Evolutionary conservation across 2,888 invertebrate genomes (phyloP), one percentile per base, ranked within the genome.

Genomic region (Hydrotaea diabolus): DNA sequence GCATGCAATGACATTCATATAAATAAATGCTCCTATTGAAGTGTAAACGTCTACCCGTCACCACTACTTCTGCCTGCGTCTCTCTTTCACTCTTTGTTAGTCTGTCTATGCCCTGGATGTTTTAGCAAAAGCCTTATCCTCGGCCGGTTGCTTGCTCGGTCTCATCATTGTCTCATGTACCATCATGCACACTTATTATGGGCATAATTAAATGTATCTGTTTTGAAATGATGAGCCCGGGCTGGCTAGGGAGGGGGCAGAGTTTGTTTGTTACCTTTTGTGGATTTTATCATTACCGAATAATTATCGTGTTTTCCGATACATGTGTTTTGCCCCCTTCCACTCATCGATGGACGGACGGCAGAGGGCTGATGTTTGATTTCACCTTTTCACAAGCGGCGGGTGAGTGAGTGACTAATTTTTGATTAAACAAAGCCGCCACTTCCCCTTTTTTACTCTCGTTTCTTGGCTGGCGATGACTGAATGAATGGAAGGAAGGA

Each of bases 211-310:
- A 82, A 85, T 80, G 85, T 85, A 85, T 85, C 79, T 77, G 36
- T 85, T 85, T n/a, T 85, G 79, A 85, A 80, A 85, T 21, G 73
- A 66, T 71, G 39, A 31, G 7, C 15, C 17, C 17, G 31, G 23
- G 2, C 21, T 19, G 46, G 43, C 73, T 49, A 55, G 71, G 77
- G 53, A 74, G 36, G 17, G 62, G 17, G 66, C 7, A 73, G 76
- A 71, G 76, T 66, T 76, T 81, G 31, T 84, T 69, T 82, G 77
- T 85, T 82, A 85, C 85, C 85, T 85, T 84, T 82, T 85, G 85
- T 64, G 85, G 82, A 85, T 80, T 82, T 82, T 82, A 85, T 85
- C 85, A 85, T 85, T 82, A 85, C 85, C 85, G 76, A 82, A 82
- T 85, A 85, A 85, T 85, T 85, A 82, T 85, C 81, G 76, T 79